A percentile compares a stretch with the other conserved stretches of the same genome.
phyloP scores from a whole-genome alignment of 2,797 vertebrate genomes.

The Eulemur albifrons region DNA sequence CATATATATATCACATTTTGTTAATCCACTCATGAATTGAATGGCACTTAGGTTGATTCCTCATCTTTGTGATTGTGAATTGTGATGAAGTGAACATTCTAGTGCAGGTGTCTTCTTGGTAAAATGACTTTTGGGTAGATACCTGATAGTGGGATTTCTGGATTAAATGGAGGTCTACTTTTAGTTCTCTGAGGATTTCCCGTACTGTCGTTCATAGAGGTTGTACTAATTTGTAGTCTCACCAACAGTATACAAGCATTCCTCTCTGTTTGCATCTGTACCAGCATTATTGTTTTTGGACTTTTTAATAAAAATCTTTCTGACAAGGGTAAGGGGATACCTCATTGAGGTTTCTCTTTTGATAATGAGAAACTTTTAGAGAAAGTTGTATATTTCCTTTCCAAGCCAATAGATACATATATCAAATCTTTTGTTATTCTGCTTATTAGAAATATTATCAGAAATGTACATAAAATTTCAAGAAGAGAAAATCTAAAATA shows the following conservation, averaged over 20 bases:
- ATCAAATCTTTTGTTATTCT: background rate
- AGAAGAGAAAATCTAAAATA: background rate
- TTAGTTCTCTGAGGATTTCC: background rate
- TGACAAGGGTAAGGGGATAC: too few species aligned
- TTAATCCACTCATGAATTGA: background rate
- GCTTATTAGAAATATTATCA: background rate
- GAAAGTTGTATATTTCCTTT: background rate
- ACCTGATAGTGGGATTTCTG: background rate
- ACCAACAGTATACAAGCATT: background rate
- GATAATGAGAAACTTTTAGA: background rate
- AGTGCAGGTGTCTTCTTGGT: background rate
- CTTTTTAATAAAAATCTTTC: too few species aligned
- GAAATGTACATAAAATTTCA: background rate
- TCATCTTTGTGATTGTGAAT: background rate
- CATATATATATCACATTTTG: background rate
- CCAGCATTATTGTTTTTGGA: too few species aligned
- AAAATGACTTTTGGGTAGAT: background rate
- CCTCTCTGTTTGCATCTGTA: too few species aligned
- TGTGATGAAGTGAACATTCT: background rate
- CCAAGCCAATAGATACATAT: background rate
- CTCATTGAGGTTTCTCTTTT: background rate
- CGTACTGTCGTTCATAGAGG: background rate
- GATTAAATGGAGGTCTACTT: background rate
- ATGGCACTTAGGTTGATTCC: background rate
- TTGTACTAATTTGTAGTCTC: background rate